Base-by-base conservation (phyloP, 2,113 vertebrate genomes). In the Periophthalmodon schlosseri region DNA sequence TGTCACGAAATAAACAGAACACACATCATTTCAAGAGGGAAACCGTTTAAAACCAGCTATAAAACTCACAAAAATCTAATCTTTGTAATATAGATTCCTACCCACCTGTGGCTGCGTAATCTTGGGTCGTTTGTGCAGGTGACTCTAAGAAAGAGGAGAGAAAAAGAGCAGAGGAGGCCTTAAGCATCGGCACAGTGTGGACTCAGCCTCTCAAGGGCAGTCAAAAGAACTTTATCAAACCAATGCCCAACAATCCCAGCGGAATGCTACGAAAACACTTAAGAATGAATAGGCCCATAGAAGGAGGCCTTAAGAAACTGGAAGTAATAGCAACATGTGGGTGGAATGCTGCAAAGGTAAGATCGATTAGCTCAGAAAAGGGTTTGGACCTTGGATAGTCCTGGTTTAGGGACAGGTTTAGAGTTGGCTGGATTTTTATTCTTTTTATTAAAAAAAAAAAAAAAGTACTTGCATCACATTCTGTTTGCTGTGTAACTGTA, bases 91-190 rank as follows among this genome's bases (percentile, higher is more conserved):
- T 63, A 23, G 14, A n/a, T 2, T 14, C 4, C 7, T 11, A 15
- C 10, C 3, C 85, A 99, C 98, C 64, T 99, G 97, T 74, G 93
- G 87, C 50, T 90, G 79, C 0, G 96, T 95, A 13, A 92, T 80
- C 90, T 97, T 97, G 61, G 93, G 95, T 86, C 96, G 95, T 92
- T 99, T 99, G 91, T 94, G 95, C 58, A 95, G 92, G 87, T 94
- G 95, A 88, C 93, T 95, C 97, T 99, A 76, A 89, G 84, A 46
- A 84, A 83, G 74, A 86, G 83, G 34, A 85, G 23, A 58, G 56
- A 79, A 87, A 67, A 34, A 44, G 57, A 75, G 63, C 46, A 75
- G 5, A 65, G 71, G 16, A 79, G 70, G 21, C 15, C 20, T 76
- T 68, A 21, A 75, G 39, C 33, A 24, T 23, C 14, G 12, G 67